Evolutionary conservation across 2,113 vertebrate genomes (phyloP), one percentile per base, ranked within the genome.

Genomic region (Mustela lutreola): DNA sequence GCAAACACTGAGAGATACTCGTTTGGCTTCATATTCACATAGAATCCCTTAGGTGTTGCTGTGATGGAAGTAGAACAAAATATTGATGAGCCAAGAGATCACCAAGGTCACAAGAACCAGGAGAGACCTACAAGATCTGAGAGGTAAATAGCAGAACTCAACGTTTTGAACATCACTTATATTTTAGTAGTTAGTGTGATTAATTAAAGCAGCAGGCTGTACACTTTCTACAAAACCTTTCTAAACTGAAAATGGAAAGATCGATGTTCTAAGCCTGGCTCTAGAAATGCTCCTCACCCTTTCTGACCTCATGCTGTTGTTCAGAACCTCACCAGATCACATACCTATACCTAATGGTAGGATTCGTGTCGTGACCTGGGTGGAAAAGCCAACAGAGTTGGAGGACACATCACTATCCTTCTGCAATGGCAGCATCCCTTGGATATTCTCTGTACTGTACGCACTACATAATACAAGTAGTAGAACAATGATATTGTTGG

Each of bases 381-480:
- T 39, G 36, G 33, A 33, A 5, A 24, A 65, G 33, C 11, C 80
- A 24, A 10, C 0, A 7, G 50, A 8, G 4, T 6, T 31, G 33
- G 15, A 58, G 26, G 11, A 12, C 58, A 36, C 19, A 3, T 9
- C 28, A n/a, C 19, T 70, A 0, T 62, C 5, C 26, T 56, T 65
- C 65, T 33, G 36, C 4, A 36, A n/a, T 5, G 26, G 2, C 31
- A 4, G 3, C 1, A 9, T n/a, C 15, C 14, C 19, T 1, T 2
- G 7, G 73, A 16, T 28, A 76, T 16, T 76, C 7, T 76, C 18
- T 16, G 4, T 11, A 56, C 18, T 5, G 4, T 15, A 16, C 11
- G 3, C 22, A 16, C 33, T 3, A 24, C 1, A 0, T 31, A 0
- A 5, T 11, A 1, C 11, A 19, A 39, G 4, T 14, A 15, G 28